Base-by-base conservation (phyloP, 2,797 vertebrate species). In the Myripristis murdjan region DNA sequence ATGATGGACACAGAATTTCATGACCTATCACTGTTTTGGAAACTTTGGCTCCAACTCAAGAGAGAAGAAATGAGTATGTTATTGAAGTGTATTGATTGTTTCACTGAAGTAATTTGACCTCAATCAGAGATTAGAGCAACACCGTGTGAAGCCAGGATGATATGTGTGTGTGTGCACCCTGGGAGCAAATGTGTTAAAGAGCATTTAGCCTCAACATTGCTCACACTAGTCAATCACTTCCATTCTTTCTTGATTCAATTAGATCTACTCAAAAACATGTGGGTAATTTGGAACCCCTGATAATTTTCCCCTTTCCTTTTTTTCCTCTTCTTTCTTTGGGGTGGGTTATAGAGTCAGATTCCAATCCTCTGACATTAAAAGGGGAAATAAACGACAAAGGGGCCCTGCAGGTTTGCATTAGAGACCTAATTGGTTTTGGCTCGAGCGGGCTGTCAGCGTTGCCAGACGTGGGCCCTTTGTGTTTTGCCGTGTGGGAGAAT, bases 361-460 rank as follows among this genome's bases (percentile, higher is more conserved):
- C 91, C 92, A 91, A 93, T 93, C 86, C 91, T 85, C 92, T 94
- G 91, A 93, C 92, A 93, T 94, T 91, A 92, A 93, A 92, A 90
- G 83, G 84, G 88, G 92, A 93, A 94, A 93, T 90, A 86, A 93
- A 91, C 79, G 87, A 94, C 93, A 94, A 94, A 93, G 86, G 84
- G 87, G 92, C 87, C 90, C 92, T 93, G 93, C 91, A 93, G 93
- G 92, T 94, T 94, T 93, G 86, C 89, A 94, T 95, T 94, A 93
- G 88, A 83, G 72, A 65, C 85, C 91, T 94, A 95, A 95, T 94
- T 94, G 92, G 85, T 94, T 93, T 94, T 95, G 94, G 94, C 93
- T 91, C 84, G 89, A 89, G 81, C 70, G 74, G 54, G 70, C 87
- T 73, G 87, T 73, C 86, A 79, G 83, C 54, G 52, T 76, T 93